A percentile compares a stretch with the other conserved stretches of the same genome.
Conservation (phyloP, 2,113 vertebrate genomes). For the Odobenus rosmarus region DNA sequence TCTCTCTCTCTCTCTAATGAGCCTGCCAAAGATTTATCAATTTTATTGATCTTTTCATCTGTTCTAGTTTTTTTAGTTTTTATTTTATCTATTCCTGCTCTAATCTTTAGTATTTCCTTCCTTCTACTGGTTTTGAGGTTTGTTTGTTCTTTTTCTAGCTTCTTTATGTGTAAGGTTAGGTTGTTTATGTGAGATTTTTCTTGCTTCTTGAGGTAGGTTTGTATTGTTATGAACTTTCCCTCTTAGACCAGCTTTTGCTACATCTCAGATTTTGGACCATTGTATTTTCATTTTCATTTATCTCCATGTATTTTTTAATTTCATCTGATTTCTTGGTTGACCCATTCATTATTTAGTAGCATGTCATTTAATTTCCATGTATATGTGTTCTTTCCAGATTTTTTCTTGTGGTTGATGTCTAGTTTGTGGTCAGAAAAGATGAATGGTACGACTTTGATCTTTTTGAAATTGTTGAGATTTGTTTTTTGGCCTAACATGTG, state of each 20-base stretch:
- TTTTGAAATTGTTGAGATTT: background rate
- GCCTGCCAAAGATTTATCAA: background rate
- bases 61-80: background rate
- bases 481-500: background rate
- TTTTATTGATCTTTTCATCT: background rate
- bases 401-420: background rate
- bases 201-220: background rate
- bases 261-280: background rate
- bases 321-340: background rate
- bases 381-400: background rate
- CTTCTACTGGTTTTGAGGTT: background rate
- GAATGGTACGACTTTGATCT: background rate
- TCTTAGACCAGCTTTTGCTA: background rate
- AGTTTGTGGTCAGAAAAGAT: background rate
- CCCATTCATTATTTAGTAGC: background rate
- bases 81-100: background rate
- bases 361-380: background rate
- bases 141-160: background rate
- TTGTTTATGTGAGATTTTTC: background rate
- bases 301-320: background rate
- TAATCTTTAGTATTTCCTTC: background rate
- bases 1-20: background rate
- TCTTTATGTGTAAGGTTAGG: background rate
- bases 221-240: background rate
- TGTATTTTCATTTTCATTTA: background rate